Percentiles rank a stretch among this genome's conserved stretches.
Conservation (phyloP, 2,113 vertebrate species). For the Reinhardtius hippoglossoides region DNA sequence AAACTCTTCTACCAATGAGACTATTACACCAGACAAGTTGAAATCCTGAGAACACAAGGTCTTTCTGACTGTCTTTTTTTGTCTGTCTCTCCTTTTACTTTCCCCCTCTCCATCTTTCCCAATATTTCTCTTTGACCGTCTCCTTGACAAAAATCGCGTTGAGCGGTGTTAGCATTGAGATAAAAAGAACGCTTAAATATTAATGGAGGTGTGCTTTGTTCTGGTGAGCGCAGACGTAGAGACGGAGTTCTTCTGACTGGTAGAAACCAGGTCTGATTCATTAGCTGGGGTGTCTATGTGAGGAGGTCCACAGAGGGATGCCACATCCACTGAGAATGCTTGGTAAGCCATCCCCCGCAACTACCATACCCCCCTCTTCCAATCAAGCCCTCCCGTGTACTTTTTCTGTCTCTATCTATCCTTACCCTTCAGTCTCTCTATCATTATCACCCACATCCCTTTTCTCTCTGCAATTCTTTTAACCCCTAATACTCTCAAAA, state of each 20-base stretch:
- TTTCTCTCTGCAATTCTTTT: conserved; percentile 53
- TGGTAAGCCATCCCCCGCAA: conserved; percentile 49
- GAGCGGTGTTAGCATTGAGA: conserved; percentile 92
- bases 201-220: conserved; percentile 94
- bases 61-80: conserved; percentile 54
- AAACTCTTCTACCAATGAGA: conserved; percentile 61
- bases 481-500: conserved; percentile 45
- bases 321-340: conserved; percentile 89
- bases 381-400: conserved; percentile 58
- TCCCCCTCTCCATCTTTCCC: conserved; percentile 46
- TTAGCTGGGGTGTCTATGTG: conserved; percentile 90
- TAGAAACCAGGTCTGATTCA: conserved; percentile 91
- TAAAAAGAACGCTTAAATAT: conserved; percentile 95
- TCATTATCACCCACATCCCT: conserved; percentile 52
- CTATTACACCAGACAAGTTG: conserved; percentile 69
- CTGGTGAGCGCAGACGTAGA: conserved; percentile 85
- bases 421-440: conserved; percentile 41
- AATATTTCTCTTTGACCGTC: conserved; percentile 68
- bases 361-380: conserved; percentile 29
- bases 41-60: conserved; percentile 70
- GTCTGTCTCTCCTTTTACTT: conserved; percentile 51
- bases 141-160: conserved; percentile 83
- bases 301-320: conserved; percentile 89
- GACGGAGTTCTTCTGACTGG: conserved; percentile 83
- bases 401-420: conserved; percentile 25